Percentiles rank a stretch among this genome's conserved stretches.
phyloP scores from a whole-genome alignment of 2,113 vertebrate genomes.

The Heliornis fulica region DNA sequence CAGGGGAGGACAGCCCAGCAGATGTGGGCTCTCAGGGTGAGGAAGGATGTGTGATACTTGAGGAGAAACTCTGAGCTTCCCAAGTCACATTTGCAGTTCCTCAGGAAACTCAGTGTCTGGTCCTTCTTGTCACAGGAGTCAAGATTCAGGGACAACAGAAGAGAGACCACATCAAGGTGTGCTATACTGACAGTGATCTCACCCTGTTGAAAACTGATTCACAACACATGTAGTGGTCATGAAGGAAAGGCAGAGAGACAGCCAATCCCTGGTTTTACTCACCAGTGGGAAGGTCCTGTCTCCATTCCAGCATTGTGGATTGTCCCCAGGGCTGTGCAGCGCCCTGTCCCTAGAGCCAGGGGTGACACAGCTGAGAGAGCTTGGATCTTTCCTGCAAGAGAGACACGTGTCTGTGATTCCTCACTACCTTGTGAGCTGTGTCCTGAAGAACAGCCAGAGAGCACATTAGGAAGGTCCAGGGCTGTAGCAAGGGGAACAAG shows the following conservation, averaged over 20 bases:
- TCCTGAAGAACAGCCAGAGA: not conserved
- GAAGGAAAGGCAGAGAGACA: not conserved
- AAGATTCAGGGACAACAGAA: not conserved
- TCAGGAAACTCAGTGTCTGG: not conserved
- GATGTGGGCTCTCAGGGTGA: not conserved
- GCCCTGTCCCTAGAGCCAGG: too few species aligned
- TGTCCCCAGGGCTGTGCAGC: not conserved
- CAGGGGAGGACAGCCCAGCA: not conserved
- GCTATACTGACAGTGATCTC: fast-evolving
- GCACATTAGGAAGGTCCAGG: not conserved
- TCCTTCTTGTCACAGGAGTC: not conserved
- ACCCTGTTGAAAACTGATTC: not conserved
- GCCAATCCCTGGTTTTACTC: not conserved
- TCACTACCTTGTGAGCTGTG: not conserved
- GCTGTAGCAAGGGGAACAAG: not conserved
- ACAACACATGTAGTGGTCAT: not conserved
- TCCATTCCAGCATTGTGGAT: not conserved
- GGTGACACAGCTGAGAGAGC: not conserved
- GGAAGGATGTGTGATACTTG: not conserved
- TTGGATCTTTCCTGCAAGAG: not conserved
- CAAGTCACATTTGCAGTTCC: not conserved
- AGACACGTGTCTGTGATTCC: not conserved
- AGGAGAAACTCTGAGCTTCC: not conserved
- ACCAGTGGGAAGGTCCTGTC: not conserved
- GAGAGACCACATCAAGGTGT: not conserved